Base-by-base conservation (phyloP, 1,140 invertebrate genomes). In the Drosophila saltans region DNA sequence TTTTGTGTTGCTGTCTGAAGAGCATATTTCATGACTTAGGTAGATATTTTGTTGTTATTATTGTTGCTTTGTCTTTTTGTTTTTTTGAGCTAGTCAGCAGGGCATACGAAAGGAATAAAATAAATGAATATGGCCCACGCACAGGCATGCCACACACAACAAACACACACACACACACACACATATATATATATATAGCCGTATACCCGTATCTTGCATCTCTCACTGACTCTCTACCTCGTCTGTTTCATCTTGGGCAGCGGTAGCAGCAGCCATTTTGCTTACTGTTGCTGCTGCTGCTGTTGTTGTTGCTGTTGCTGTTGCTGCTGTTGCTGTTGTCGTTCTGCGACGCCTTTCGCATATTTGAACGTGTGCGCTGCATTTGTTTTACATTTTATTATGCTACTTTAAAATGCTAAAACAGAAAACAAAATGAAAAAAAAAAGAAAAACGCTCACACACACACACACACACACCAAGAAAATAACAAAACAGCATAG, bases 321-420 rank as follows among this genome's bases (percentile, higher is more conserved):
- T 6, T 57, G 45, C 33, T 43, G 41, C 41, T 43, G 41, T 52
- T 52, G 57, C 11, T 72, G 65, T 67, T 69, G 67, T 68, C 66
- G 75, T 72, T 55, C 77, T 73, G 78, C 66, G 72, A 78, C 67
- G 80, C 80, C 80, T 69, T 74, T 73, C 73, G 77, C 81, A 84
- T 84, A 84, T 77, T 81, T 84, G 67, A 84, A 78, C 81, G 81
- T 84, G 81, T 84, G 77, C 77, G 79, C 81, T 84, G 81, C 81
- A 84, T 84, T 84, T 84, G 81, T 84, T 84, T 80, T 78, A 80
- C 81, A 80, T 84, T 84, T 84, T 84, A 84, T 84, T 84, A 80
- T 80, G 81, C 81, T 80, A 78, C 77, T 84, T 84, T 84, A 84
- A 84, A 84, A 80, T 71, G 74, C 64, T 57, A 70, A 52, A 82